Evolutionary conservation across 2,888 invertebrate genomes (phyloP).

Genomic region (Eupsilia transversa): DNA sequence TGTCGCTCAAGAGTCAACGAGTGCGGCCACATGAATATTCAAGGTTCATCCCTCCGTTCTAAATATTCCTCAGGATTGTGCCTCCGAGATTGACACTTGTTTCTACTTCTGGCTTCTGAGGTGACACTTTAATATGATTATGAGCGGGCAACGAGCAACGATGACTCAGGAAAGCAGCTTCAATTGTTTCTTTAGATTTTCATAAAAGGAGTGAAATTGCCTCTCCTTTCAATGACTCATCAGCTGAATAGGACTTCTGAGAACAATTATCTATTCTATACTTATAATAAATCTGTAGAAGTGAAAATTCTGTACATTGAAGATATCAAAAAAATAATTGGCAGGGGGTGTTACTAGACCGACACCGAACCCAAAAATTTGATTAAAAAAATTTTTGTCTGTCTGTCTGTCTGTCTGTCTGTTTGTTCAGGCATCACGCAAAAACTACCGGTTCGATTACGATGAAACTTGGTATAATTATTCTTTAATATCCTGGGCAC

Average conservation of each 20-base stretch:
- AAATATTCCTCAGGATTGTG: conserved; percentile 70
- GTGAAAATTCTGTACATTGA: too few species aligned
- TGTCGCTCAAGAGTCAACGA: conserved; percentile 71
- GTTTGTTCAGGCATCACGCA: too few species aligned
- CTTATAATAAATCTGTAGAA: too few species aligned
- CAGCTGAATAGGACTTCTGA: conserved; percentile 18
- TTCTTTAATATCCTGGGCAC: too few species aligned
- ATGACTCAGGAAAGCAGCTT: conserved; percentile 45
- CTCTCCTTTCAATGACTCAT: conserved; percentile 18
- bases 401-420: too few species aligned
- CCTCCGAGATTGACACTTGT: conserved; percentile 72
- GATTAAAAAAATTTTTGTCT: too few species aligned
- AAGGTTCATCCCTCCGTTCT: conserved; percentile 69
- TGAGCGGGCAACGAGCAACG: conserved; percentile 44
- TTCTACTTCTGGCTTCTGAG: conserved; percentile 65
- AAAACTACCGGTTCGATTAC: too few species aligned
- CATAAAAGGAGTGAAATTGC: conserved; percentile 40
- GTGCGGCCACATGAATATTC: conserved; percentile 82
- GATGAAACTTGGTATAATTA: too few species aligned
- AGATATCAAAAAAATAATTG: too few species aligned
- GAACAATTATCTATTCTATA: too few species aligned
- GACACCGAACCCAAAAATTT: too few species aligned
- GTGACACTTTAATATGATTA: conserved; percentile 65
- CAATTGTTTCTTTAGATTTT: conserved; percentile 57
- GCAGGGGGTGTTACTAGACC: too few species aligned